A percentile compares a stretch with the other conserved stretches of the same genome.
phyloP scores from a whole-genome alignment of 2,888 invertebrate species.

The Lasioglossum morio region DNA sequence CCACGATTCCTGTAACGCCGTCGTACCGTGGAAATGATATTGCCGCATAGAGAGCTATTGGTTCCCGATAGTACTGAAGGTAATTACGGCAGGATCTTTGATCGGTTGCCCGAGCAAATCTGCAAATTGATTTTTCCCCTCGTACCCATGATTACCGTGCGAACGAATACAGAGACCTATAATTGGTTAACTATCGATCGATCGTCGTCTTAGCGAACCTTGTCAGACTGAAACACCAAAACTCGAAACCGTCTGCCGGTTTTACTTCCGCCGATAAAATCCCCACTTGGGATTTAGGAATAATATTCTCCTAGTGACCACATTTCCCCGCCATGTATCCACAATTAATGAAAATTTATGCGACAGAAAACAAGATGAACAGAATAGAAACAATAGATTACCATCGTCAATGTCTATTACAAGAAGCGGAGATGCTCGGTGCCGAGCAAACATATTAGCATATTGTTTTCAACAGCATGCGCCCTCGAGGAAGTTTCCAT shows the following conservation, averaged over 20 bases:
- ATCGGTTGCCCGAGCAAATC: conserved; percentile 50
- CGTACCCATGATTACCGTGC: conserved; percentile 36
- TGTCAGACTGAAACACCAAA: neutral
- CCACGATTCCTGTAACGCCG: neutral
- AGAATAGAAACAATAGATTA: neutral
- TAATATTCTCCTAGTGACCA: neutral
- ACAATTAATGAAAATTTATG: neutral
- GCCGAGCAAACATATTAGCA: conserved; percentile 1
- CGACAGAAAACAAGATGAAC: neutral
- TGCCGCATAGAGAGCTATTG: conserved; percentile 32
- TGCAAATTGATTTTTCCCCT: conserved; percentile 55
- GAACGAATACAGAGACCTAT: conserved; percentile 49
- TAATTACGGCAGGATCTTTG: conserved; percentile 57
- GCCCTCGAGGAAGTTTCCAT: neutral
- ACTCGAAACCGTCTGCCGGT: neutral
- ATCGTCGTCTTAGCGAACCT: conserved; percentile 25
- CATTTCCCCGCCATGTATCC: no score
- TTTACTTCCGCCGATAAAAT: neutral
- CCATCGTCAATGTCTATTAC: neutral
- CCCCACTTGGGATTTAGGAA: no score
- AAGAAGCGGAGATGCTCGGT: neutral
- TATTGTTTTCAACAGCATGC: conserved; percentile 1
- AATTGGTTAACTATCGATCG: conserved; percentile 53
- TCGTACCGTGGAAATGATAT: conserved; percentile 46
- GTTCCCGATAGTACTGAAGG: conserved; percentile 49